These are phyloP conservation scores for Eugnorisma glareosa DNA, from an alignment of 2,888 invertebrate species.

Conservation along the genomic window DNA sequence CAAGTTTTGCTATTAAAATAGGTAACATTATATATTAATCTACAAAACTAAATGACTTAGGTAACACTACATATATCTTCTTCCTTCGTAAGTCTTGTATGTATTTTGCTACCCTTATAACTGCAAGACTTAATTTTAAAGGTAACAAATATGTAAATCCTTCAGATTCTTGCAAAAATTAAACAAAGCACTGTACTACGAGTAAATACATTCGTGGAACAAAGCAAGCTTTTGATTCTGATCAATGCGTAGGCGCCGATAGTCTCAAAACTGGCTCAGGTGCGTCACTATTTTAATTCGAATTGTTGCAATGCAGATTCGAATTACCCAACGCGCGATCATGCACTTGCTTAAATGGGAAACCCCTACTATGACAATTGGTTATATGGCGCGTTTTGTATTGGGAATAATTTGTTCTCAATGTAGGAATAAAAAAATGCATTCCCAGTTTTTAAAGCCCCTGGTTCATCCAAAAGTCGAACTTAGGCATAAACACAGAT, in stretches of 20 bases:
- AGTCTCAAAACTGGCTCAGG: constrained; percentile 13
- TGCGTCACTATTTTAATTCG: constrained; percentile 32
- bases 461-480: too few species aligned
- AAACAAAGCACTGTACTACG: neutral
- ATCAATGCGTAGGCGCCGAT: constrained; percentile 15
- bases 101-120: neutral
- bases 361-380: too few species aligned
- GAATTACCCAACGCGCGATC: neutral
- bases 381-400: too few species aligned
- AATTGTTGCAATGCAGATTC: constrained; percentile 24
- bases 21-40: too few species aligned
- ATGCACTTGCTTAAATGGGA: neutral
- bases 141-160: neutral
- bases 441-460: too few species aligned
- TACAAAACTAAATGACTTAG: neutral
- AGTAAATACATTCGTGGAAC: neutral
- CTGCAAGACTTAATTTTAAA: neutral
- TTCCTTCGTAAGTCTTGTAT: neutral
- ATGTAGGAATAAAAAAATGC: too few species aligned
- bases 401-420: too few species aligned
- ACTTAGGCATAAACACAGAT: too few species aligned
- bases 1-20: too few species aligned
- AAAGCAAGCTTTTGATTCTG: constrained; percentile 9
- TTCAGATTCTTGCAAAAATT: neutral
- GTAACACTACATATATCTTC: neutral